Evolutionary conservation across 2,113 vertebrate species (phyloP), one percentile per base, ranked within the genome.

Genomic region (Sebastes fasciatus): DNA sequence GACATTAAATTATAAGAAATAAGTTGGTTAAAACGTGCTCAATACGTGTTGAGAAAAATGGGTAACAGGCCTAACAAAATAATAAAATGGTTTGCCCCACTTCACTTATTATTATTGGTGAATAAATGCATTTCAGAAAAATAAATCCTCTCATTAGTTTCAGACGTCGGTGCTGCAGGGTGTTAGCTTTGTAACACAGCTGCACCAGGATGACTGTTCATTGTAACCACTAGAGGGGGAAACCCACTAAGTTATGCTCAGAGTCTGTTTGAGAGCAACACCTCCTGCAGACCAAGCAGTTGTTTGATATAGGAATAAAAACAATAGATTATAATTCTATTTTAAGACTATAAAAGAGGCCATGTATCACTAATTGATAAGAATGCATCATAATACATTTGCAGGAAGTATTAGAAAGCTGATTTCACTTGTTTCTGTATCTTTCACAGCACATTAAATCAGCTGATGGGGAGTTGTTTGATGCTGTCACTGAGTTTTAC

Each of bases 151-250:
- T 40, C n/a, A 16, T 5, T n/a, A 14, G 6, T 1, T n/a, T 0
- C 0, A 17, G 19, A 9, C 3, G 4, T 34, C 13, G 17, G 19
- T 65, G 45, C 45, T 85, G 75, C 34, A 34, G 34, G 14, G 8
- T 62, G 45, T 69, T 1, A 17, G 1, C 46, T 19, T 9, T 65
- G 23, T 14, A 0, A 4, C 6, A 1, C 4, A 62, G 52, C 40
- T 11, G 12, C 4, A 6, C 66, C 4, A 79, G 19, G 46, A 21
- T 12, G 58, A 84, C 10, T 57, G 13, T 57, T 80, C 40, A 8
- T 46, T 87, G 5, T 16, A 6, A 64, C 94, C 93, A 94, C 92
- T 91, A 94, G 94, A 92, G 92, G 93, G 94, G 13, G 86, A 74
- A 86, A 48, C 58, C 19, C 43, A 68, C 83, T 81, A 49, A 68